Evolutionary conservation across 2,797 vertebrate species (phyloP).

Genomic region (Sebastes hubbsi): DNA sequence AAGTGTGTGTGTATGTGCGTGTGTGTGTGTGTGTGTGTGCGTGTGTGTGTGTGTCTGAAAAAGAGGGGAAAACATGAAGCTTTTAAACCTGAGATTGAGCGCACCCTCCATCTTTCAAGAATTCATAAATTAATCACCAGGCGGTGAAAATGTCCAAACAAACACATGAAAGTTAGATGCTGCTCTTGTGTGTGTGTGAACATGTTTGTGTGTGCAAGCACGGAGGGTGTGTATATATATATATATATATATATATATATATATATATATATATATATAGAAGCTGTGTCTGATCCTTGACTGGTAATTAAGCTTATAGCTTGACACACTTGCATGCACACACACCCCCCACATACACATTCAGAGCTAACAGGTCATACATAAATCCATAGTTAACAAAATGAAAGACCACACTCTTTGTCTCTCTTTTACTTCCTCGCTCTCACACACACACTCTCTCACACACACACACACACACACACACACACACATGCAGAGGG

Average conservation of each 20-base stretch:
- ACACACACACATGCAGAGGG: conserved; percentile 34
- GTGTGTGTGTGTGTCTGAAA: conserved; percentile 34
- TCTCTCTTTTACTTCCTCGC: conserved; percentile 36
- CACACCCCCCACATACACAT: conserved; percentile 4
- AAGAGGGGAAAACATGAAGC: conserved; percentile 53
- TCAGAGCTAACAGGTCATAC: conserved; percentile 56
- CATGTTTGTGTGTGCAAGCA: not conserved
- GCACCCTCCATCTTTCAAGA: conserved; percentile 67
- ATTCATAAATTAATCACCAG: conserved; percentile 81
- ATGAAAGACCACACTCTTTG: conserved; percentile 62
- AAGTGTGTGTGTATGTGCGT: not conserved
- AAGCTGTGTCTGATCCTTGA: conserved; percentile 70
- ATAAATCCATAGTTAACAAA: conserved; percentile 54
- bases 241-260: not conserved
- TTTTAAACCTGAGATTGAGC: conserved; percentile 70
- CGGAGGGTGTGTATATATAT: conserved; percentile 19
- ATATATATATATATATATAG: conserved; percentile 27
- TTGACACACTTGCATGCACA: conserved; percentile 57
- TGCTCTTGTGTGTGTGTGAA: conserved; percentile 18
- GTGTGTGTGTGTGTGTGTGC: not conserved
- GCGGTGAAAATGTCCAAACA: conserved; percentile 76
- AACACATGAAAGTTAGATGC: conserved; percentile 78
- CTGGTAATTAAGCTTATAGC: conserved; percentile 79
- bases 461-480: conserved; percentile 27
- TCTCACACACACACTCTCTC: conserved; percentile 1